A percentile compares a stretch with the other conserved stretches of the same genome.
Conservation (phyloP, 2,113 vertebrate species). For the Haemorhous mexicanus region DNA sequence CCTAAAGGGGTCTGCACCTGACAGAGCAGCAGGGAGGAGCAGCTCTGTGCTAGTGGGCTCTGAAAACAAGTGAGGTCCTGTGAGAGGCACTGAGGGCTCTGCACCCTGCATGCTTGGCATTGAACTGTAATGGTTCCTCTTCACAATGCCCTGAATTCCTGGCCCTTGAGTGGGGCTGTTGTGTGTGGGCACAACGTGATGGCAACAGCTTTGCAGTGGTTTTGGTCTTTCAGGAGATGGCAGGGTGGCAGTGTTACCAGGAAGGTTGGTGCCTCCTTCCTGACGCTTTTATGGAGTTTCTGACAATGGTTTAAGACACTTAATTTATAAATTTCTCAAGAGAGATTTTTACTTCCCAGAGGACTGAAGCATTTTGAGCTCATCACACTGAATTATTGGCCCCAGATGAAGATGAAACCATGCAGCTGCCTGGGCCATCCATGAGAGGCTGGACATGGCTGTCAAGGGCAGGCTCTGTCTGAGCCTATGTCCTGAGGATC, state of each 20-base stretch:
- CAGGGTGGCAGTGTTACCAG: background rate
- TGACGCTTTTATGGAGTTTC: background rate
- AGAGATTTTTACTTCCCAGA: slow-evolving; percentile 5
- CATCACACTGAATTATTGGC: background rate
- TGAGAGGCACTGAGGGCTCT: background rate
- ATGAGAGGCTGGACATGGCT: background rate
- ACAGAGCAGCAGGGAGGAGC: background rate
- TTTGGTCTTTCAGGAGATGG: background rate
- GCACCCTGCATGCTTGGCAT: background rate
- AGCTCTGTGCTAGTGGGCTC: background rate
- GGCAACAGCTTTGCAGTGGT: background rate
- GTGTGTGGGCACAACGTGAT: background rate
- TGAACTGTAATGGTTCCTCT: background rate
- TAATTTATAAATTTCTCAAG: background rate
- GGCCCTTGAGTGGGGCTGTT: background rate
- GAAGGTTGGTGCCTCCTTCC: background rate
- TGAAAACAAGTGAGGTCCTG: background rate
- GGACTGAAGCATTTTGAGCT: background rate
- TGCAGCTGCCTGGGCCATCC: background rate
- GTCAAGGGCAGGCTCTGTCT: background rate
- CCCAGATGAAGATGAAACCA: background rate
- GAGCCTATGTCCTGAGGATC: background rate
- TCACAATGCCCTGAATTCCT: background rate
- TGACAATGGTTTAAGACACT: slow-evolving; percentile 13
- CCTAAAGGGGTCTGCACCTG: background rate